A percentile compares a stretch with the other conserved stretches of the same genome.
phyloP scores from a whole-genome alignment of 2,113 vertebrate genomes.

The Rhea pennata region DNA sequence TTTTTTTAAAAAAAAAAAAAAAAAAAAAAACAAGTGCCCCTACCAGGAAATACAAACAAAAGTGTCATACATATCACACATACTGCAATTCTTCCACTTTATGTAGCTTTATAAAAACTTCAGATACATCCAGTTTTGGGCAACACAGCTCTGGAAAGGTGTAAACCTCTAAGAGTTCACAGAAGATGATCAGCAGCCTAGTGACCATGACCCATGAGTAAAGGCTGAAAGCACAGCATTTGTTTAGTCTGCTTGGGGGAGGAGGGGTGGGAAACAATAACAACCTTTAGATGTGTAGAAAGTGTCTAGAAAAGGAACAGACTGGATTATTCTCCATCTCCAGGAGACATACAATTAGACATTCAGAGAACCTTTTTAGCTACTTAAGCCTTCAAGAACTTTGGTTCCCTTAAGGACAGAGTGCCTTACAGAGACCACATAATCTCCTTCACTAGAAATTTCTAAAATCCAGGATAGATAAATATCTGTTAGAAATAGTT shows the following conservation, averaged over 20 bases:
- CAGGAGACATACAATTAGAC: not conserved
- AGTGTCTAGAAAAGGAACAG: not conserved
- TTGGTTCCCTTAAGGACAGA: not conserved
- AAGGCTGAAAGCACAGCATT: not conserved
- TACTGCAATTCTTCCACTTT: not conserved
- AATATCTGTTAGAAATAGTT: not conserved
- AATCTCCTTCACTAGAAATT: not conserved
- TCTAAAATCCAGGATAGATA: not conserved
- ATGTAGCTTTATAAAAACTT: not conserved
- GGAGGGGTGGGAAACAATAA: not conserved
- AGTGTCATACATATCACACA: not conserved
- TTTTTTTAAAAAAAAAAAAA: not conserved
- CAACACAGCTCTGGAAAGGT: not conserved
- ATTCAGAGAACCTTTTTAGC: not conserved
- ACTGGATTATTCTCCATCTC: not conserved
- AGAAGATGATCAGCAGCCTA: not conserved
- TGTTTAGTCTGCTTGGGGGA: conserved; percentile 20
- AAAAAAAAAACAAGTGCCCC: not conserved
- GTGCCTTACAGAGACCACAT: not conserved
- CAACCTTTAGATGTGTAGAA: not conserved
- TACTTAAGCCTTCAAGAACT: not conserved
- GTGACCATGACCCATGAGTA: not conserved
- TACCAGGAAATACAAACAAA: not conserved
- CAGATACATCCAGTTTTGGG: not conserved
- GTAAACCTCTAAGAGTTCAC: not conserved